Base-by-base conservation (phyloP, 2,113 vertebrate genomes). In the Zapus hudsonius region DNA sequence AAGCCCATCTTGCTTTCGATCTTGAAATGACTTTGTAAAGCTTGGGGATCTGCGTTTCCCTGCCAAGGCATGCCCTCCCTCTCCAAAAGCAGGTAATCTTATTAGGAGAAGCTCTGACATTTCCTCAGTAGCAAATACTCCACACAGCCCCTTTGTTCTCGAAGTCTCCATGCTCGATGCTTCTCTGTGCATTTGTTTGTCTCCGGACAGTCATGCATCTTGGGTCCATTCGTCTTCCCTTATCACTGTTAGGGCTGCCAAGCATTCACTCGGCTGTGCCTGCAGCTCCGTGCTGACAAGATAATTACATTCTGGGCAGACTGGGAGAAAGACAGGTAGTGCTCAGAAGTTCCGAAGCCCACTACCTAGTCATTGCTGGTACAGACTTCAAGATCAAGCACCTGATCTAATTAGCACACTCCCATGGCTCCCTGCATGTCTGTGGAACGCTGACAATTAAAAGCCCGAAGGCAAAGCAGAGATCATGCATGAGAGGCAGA, bases 381-480 rank as follows among this genome's bases (percentile, higher is more conserved):
- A 66, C 96, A 89, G 94, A 95, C 92, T 95, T 96, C 93, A 69
- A 96, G 93, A 96, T 96, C 93, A 93, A 95, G 95, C 93, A 84
- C 87, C 95, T 90, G 92, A 97, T 96, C 93, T 97, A 96, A 97
- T 97, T 96, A 97, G 95, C 87, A 94, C 96, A 94, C 95, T 95
- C 95, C 87, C 87, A 59, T 59, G 11, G 3, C 89, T 88, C 70
- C 95, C 82, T 75, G 61, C 81, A 85, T 52, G 66, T 0, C 86
- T 70, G 40, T 40, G 81, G 97, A 97, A 97, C 91, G 95, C 97
- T 95, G 94, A 97, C 93, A 84, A 84, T 44, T 59, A 85, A 93
- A 94, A 95, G 95, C 96, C 95, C 42, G 10, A 87, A 96, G 96
- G 94, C 96, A 96, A 94, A 87, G 95, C 81, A 90, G 90, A 42